Conservation (phyloP, 2,113 vertebrate species). For the Triplophysa rosa region DNA sequence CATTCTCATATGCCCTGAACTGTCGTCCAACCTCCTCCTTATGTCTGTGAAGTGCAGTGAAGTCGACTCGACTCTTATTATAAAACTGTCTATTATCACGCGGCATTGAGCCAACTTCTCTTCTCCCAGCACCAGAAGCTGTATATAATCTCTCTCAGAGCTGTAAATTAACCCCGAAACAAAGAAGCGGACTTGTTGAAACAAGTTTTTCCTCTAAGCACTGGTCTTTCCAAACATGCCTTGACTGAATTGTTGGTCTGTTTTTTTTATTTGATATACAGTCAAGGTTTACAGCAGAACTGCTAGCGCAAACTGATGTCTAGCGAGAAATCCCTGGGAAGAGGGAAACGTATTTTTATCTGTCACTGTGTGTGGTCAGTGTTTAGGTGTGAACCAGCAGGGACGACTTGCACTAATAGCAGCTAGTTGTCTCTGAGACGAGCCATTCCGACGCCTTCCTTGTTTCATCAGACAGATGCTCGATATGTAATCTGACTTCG, state of each 20-base stretch:
- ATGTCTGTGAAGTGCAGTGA: constrained; percentile 51
- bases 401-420: constrained; percentile 34
- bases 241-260: not conserved
- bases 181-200: constrained; percentile 3
- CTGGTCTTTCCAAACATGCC: constrained; percentile 9
- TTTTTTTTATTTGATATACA: not conserved
- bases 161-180: not conserved
- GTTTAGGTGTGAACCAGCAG: constrained; percentile 31
- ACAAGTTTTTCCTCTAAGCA: constrained; percentile 5
- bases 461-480: constrained; percentile 52
- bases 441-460: constrained; percentile 34
- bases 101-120: constrained; percentile 41
- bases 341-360: not conserved
- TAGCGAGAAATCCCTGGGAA: not conserved
- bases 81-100: constrained; percentile 56
- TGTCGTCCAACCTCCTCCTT: constrained; percentile 53
- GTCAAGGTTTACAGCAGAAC: not conserved
- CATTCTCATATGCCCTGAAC: constrained; percentile 49
- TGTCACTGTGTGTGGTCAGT: not conserved
- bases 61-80: constrained; percentile 51
- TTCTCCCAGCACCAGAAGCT: constrained; percentile 24
- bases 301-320: not conserved
- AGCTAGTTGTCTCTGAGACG: constrained; percentile 43
- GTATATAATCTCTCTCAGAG: constrained; percentile 41
- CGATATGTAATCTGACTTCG: constrained; percentile 46